A percentile compares a stretch with the other conserved stretches of the same genome.
Conservation (phyloP, 2,888 invertebrate species). For the Poecilobothrus nobilitatus region DNA sequence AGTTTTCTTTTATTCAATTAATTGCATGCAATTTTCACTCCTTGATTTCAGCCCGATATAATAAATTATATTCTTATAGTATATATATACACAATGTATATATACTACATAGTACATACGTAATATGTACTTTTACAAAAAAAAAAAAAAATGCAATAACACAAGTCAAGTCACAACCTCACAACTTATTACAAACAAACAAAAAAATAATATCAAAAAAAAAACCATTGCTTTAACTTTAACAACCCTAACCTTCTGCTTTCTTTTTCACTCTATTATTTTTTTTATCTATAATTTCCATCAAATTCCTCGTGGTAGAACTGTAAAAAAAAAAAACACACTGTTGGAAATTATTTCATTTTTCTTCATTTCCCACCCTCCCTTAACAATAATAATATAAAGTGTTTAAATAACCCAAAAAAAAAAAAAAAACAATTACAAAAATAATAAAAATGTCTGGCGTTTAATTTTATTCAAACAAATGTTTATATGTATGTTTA, state of each 20-base stretch:
- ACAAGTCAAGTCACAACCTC: neutral
- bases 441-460: conserved; percentile 1
- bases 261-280: neutral
- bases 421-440: neutral
- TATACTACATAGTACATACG: neutral
- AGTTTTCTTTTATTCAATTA: neutral
- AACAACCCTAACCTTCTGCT: neutral
- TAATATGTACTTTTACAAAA: too few species aligned
- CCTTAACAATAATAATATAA: too few species aligned
- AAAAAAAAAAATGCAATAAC: too few species aligned
- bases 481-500: neutral
- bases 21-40: conserved; percentile 6
- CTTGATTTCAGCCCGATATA: neutral
- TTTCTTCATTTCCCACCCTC: too few species aligned
- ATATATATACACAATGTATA: neutral
- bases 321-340: neutral
- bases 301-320: neutral
- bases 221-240: neutral
- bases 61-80: neutral
- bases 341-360: too few species aligned
- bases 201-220: neutral
- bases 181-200: neutral
- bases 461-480: conserved; percentile 1
- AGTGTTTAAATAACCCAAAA: neutral
- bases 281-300: neutral